phyloP scores from a whole-genome alignment of 2,888 invertebrate species.

The Syritta pipiens region DNA sequence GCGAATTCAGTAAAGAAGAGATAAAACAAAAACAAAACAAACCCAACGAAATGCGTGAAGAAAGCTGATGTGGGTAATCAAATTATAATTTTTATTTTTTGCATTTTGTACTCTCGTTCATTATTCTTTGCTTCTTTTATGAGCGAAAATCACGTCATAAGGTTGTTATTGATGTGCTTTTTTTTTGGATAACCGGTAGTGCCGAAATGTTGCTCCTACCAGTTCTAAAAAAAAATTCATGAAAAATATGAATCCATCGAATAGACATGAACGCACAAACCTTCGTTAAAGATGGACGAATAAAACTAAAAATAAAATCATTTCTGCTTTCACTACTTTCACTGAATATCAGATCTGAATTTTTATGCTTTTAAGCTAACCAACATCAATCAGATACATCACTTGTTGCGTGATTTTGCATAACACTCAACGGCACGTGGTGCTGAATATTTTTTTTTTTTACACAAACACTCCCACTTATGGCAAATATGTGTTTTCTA shows the following conservation, averaged over 20 bases:
- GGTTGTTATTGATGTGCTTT: not conserved
- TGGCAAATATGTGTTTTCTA: too few relatives aligned
- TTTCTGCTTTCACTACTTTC: conserved; percentile 34
- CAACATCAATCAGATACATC: too few relatives aligned
- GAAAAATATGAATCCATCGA: too few relatives aligned
- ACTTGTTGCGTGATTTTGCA: not conserved
- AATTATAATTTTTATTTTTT: conserved; percentile 1
- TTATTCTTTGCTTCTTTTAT: conserved; percentile 12
- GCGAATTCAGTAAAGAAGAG: not conserved
- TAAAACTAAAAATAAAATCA: not conserved
- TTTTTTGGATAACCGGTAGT: conserved; percentile 9
- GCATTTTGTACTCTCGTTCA: conserved; percentile 15
- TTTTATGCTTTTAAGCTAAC: too few relatives aligned
- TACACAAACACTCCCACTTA: too few relatives aligned
- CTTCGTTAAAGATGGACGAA: not conserved
- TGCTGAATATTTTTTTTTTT: too few relatives aligned
- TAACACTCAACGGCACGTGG: not conserved
- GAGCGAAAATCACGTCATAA: conserved; percentile 10
- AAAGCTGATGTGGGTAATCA: conserved; percentile 27
- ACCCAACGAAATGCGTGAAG: conserved; percentile 17
- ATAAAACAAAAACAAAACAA: conserved; percentile 1
- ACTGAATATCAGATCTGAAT: conserved; percentile 9
- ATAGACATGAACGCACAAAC: too few relatives aligned
- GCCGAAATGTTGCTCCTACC: not conserved
- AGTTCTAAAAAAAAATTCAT: conserved; percentile 20